Evolutionary conservation across 2,888 invertebrate species (phyloP), one percentile per base, ranked within the genome.

Genomic region (Noctua comes): DNA sequence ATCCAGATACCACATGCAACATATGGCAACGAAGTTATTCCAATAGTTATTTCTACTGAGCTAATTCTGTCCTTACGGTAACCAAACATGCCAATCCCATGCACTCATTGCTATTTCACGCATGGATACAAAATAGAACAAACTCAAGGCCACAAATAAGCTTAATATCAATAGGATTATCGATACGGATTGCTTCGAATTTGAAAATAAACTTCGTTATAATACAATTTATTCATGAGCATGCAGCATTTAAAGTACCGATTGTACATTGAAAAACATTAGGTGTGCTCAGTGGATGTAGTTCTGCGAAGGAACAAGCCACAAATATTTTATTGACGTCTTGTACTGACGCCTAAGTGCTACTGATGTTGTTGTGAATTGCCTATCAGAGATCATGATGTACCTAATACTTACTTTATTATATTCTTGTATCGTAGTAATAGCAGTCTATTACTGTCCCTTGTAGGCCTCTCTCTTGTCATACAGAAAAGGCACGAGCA

Each of bases 31-130:
- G 84, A 80, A 88, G 80, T 80, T 79, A 84, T 85, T 83, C 80
- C 70, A 70, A 73, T 72, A 73, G 85, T 84, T 88, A 90, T 90
- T 90, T 88, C 84, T 72, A 81, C 82, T 73, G 87, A 76, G 86
- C 92, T 91, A 92, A 90, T 90, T 91, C 86, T 85, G 89, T 91
- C 86, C 83, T 87, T 84, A 88, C 87, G 80, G 86, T 88, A 88
- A 83, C 88, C 83, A 86, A 90, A 87, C 90, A 92, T 91, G 83
- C 92, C 92, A 80, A 82, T 86, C 87, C 81, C 83, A 88, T 91
- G 89, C 89, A 90, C 88, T 93, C 93, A 92, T 86, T 83, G 90
- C 87, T 93, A 93, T 93, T 94, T 93, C 88, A 92, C 91, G 91
- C 91, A 83, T 90, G 85, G 82, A 88, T 91, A 91, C 90, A 86